Percentiles rank a stretch among this genome's conserved stretches.
Evolutionary conservation across 2,113 vertebrate species (phyloP).

Genomic region (Henicopernis longicauda): DNA sequence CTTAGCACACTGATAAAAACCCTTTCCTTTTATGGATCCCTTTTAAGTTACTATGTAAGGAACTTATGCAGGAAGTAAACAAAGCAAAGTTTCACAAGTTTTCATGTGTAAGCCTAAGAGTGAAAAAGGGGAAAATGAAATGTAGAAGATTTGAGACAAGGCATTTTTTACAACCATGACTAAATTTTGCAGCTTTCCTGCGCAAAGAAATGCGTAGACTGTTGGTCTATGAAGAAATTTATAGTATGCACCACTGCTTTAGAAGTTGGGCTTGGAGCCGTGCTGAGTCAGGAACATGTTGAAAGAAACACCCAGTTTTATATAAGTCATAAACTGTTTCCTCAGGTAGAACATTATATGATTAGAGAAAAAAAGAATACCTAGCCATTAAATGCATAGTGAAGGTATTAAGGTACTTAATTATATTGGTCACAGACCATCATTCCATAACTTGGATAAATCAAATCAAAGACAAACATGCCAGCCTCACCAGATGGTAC

Average conservation of each 20-base stretch:
- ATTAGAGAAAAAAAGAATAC: conserved; percentile 57
- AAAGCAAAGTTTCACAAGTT: background rate
- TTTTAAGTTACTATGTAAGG: background rate
- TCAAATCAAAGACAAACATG: conserved; percentile 51
- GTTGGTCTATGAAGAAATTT: conserved; percentile 1
- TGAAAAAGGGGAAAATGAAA: background rate
- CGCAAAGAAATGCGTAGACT: background rate
- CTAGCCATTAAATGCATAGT: conserved; percentile 55
- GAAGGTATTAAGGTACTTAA: conserved; percentile 63
- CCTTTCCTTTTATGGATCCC: background rate
- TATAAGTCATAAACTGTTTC: conserved; percentile 66
- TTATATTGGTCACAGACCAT: conserved; percentile 58
- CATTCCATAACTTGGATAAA: conserved; percentile 33
- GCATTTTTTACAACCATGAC: background rate
- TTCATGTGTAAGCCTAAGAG: background rate
- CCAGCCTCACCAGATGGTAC: conserved; percentile 50
- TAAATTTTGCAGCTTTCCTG: background rate
- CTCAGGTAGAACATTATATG: conserved; percentile 61
- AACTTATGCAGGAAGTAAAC: background rate
- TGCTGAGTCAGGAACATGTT: conserved; percentile 64
- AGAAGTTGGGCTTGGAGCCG: conserved; percentile 35
- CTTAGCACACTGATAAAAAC: background rate
- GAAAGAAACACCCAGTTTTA: conserved; percentile 69
- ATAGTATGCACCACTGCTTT: background rate
- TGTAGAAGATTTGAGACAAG: background rate